Evolutionary conservation across 1,140 invertebrate species (phyloP).

Genomic region (Oncopodura yosiiana): DNA sequence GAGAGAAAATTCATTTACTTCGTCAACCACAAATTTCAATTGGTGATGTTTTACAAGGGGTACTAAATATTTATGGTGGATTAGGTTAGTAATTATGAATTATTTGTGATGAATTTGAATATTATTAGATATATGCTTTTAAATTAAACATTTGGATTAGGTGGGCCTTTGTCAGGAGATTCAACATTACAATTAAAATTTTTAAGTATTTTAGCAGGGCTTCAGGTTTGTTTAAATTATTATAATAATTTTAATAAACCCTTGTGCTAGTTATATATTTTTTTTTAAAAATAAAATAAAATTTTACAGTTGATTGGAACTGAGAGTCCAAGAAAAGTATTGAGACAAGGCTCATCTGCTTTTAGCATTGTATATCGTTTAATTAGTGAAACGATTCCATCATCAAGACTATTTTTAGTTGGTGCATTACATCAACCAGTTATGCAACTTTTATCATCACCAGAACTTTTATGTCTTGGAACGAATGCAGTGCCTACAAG

Average conservation of each 20-base stretch:
- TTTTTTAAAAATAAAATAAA: conserved; percentile 9
- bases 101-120: background rate
- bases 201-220: conserved; percentile 35
- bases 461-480: conserved; percentile 27
- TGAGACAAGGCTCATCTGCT: conserved; percentile 74
- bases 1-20: conserved; percentile 11
- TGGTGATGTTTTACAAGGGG: conserved; percentile 27
- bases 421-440: conserved; percentile 83
- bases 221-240: conserved; percentile 32
- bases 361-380: conserved; percentile 81
- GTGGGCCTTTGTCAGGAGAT: conserved; percentile 31
- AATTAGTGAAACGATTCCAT: conserved; percentile 81
- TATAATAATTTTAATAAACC: conserved; percentile 48
- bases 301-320: conserved; percentile 33
- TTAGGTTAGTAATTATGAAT: background rate
- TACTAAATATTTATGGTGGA: conserved; percentile 32
- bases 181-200: conserved; percentile 27
- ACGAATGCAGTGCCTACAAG: conserved; percentile 12
- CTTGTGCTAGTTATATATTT: conserved; percentile 47
- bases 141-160: conserved; percentile 25
- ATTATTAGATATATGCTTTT: background rate
- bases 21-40: conserved; percentile 1
- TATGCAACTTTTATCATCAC: conserved; percentile 61
- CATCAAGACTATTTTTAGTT: conserved; percentile 83
- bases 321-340: conserved; percentile 45